These are phyloP conservation scores for Pygoscelis antarcticus DNA, from an alignment of 2,113 vertebrate genomes.

Conservation along the genomic window DNA sequence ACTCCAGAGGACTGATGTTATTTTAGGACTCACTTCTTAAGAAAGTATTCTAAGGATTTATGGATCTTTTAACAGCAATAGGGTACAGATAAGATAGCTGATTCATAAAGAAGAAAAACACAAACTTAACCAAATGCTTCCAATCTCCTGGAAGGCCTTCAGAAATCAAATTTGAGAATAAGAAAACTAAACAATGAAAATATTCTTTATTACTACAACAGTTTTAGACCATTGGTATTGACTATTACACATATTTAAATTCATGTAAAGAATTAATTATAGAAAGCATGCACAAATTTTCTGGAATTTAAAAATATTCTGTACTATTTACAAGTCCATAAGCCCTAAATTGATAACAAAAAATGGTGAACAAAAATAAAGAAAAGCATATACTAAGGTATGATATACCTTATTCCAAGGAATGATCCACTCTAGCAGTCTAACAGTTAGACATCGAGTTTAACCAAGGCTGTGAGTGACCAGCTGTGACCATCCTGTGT, in stretches of 20 bases:
- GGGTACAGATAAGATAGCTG: not conserved
- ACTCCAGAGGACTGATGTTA: constrained; percentile 25
- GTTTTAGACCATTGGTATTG: not conserved
- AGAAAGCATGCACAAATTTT: not conserved
- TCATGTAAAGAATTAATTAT: not conserved
- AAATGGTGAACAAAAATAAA: not conserved
- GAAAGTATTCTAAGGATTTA: not conserved
- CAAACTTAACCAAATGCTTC: not conserved
- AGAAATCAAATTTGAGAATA: not conserved
- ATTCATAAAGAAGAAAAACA: not conserved
- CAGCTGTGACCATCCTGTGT: not conserved
- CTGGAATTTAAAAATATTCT: not conserved
- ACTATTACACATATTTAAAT: not conserved
- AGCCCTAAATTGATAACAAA: not conserved
- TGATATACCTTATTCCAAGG: not conserved
- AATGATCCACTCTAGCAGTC: not conserved
- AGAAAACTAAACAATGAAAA: not conserved
- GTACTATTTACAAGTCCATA: not conserved
- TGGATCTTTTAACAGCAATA: not conserved
- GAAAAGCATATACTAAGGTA: not conserved
- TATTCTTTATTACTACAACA: not conserved
- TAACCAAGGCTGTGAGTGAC: not conserved
- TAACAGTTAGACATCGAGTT: not conserved
- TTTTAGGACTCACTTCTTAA: constrained; percentile 2
- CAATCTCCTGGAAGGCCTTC: not conserved